Evolutionary conservation across 2,888 invertebrate genomes (phyloP).

Genomic region (Crossocerus cetratus): DNA sequence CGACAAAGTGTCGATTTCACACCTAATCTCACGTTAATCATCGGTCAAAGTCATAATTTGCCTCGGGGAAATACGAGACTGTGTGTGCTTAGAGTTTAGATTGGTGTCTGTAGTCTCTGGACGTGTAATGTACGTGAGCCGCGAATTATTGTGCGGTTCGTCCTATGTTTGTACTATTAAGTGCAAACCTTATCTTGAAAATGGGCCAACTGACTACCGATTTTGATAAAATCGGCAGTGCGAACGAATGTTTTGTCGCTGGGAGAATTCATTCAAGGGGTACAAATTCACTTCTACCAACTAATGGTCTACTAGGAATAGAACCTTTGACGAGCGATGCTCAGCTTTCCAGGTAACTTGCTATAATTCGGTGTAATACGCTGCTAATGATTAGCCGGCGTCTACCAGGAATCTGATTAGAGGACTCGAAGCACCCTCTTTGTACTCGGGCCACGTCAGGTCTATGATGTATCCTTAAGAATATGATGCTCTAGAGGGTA

Average conservation of each 20-base stretch:
- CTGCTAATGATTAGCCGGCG: not conserved
- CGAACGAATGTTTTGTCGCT: no score
- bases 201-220: no score
- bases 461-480: slow-evolving; percentile 16
- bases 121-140: not conserved
- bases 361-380: slow-evolving; percentile 10
- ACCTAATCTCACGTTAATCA: slow-evolving; percentile 59
- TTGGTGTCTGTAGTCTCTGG: slow-evolving; percentile 19
- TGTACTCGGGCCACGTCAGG: no score
- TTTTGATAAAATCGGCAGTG: no score
- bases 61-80: slow-evolving; percentile 30
- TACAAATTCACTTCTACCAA: no score
- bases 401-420: not conserved
- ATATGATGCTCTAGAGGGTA: slow-evolving; percentile 35
- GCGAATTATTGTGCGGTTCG: not conserved
- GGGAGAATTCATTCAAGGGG: no score
- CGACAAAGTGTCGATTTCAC: slow-evolving; percentile 53
- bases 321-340: not conserved
- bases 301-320: no score
- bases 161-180: not conserved
- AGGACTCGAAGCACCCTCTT: not conserved
- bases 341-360: no score
- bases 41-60: slow-evolving; percentile 48
- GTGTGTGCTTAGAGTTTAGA: slow-evolving; percentile 23
- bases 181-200: no score